phyloP scores from a whole-genome alignment of 2,888 invertebrate genomes.

The Athrips mouffetella region DNA sequence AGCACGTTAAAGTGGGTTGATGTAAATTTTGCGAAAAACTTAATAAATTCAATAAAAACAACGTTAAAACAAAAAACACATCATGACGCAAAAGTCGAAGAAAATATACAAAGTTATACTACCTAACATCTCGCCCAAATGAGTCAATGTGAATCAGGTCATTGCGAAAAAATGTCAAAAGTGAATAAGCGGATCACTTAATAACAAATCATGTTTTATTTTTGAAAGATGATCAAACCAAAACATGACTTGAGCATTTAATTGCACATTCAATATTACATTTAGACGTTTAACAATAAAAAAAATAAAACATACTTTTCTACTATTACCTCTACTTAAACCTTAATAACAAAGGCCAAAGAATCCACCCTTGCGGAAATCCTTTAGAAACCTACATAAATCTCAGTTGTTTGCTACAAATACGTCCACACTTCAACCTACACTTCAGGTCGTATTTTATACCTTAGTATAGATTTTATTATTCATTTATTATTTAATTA shows the following conservation, averaged over 20 bases:
- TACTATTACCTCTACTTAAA: not conserved
- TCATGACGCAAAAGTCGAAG: not conserved
- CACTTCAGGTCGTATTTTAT: conserved; percentile 4
- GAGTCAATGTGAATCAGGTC: not conserved
- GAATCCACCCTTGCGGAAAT: not conserved
- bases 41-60: too few relatives aligned
- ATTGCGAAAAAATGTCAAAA: conserved; percentile 3
- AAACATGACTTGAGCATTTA: too few relatives aligned
- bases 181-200: not conserved
- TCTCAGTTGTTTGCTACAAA: conserved; percentile 3
- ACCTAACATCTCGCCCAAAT: not conserved
- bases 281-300: too few relatives aligned
- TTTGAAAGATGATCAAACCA: too few relatives aligned
- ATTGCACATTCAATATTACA: too few relatives aligned
- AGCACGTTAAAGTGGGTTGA: too few relatives aligned
- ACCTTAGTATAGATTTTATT: conserved; percentile 4
- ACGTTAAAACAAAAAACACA: too few relatives aligned
- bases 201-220: conserved; percentile 6
- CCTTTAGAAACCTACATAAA: not conserved
- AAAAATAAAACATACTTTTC: too few relatives aligned
- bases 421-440: conserved; percentile 3
- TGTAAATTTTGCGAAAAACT: too few relatives aligned
- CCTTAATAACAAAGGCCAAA: not conserved
- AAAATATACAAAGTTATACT: not conserved
- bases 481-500: conserved; percentile 11